Base-by-base conservation (phyloP, 2,888 invertebrate species). In the Sarcophaga subvicina region DNA sequence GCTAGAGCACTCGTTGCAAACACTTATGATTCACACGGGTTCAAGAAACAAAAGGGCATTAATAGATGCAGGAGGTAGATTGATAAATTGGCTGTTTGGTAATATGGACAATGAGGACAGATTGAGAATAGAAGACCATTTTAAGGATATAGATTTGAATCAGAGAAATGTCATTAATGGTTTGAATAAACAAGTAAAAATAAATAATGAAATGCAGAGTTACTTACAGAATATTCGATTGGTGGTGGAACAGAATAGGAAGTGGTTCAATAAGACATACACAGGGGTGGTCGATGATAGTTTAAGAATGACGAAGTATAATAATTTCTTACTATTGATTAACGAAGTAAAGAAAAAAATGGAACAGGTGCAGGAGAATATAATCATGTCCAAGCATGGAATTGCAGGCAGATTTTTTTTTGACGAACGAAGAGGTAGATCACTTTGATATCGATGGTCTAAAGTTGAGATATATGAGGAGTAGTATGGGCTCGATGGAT, bases 41-140 rank as follows among this genome's bases (percentile, higher is more conserved):
- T 22, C 22, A 22, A 22, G 22, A 22, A 22, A 22, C 22, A 22
- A 22, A 22, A 22, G 22, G 22, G 22, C 22, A 22, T 22, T 22
- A 22, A 22, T 22, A 22, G 1, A 22, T 22, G 22, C 22, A n/a
- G 77, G 80, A 37, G 78, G 70, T 59, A 81, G 69, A 67, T 27
- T 63, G 6, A 79, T 85, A 66, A 84, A 82, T 70, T 83, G 81
- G 71, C 14, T 87, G n/a, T 83, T 83, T 78, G 81, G 84, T 70
- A 87, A 75, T 73, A 66, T 77, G 75, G 79, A 87, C 62, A 79
- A 87, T 67, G 75, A 78, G 27, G 83, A 87, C 60, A 76, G 64
- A 75, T 69, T 27, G 37, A 62, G 66, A n/a, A 86, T 86, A 45
- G 71, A 80, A 3, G 72, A 71, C 8, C 80, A 83, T 54, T 80